Conservation (phyloP, 2,113 vertebrate species). For the Lathamus discolor region DNA sequence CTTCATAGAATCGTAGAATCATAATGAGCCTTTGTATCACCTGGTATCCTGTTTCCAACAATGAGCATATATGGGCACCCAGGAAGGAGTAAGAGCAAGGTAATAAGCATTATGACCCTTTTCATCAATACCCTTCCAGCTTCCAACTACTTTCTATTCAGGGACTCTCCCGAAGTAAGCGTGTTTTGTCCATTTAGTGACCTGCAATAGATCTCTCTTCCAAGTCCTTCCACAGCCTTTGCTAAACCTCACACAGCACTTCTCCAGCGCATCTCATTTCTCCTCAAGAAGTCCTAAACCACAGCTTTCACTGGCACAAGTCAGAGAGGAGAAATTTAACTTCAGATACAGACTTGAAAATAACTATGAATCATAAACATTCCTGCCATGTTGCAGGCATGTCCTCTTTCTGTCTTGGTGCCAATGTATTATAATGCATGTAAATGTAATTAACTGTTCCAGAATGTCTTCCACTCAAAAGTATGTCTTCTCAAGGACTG, state of each 20-base stretch:
- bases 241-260: neutral
- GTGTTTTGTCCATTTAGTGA: neutral
- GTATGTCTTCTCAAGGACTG: neutral
- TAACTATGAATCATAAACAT: neutral
- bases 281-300: neutral
- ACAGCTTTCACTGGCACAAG: neutral
- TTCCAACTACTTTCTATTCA: neutral
- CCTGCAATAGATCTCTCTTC: neutral
- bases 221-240: neutral
- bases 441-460: neutral
- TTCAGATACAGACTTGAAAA: neutral
- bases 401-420: neutral
- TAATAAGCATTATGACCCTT: neutral
- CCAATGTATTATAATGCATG: neutral
- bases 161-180: neutral
- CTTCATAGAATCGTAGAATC: neutral
- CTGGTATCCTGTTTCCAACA: neutral
- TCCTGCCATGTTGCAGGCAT: neutral
- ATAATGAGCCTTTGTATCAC: neutral
- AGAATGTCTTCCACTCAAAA: neutral
- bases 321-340: neutral
- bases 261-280: neutral
- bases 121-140: neutral
- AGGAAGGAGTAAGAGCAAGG: neutral
- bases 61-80: rapidly evolving